These are phyloP conservation scores for Eupithecia centaureata DNA, from an alignment of 2,888 invertebrate species.

Conservation along the genomic window DNA sequence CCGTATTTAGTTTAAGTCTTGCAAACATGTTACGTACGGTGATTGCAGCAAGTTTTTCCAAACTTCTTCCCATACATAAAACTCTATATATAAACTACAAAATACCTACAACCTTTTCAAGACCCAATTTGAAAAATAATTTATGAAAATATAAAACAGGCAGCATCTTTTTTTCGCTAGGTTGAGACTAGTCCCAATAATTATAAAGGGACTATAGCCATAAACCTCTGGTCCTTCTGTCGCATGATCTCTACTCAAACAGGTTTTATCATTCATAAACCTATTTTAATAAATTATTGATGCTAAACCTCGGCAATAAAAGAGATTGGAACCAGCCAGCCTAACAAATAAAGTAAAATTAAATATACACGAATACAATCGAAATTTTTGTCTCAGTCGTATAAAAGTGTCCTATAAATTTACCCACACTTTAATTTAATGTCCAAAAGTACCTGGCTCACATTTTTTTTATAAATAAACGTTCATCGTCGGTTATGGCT, in stretches of 20 bases:
- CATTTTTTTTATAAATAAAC: slow-evolving; percentile 79
- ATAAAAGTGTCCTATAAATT: slow-evolving; percentile 85
- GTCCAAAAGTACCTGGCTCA: slow-evolving; percentile 82
- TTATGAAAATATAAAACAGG: slow-evolving; percentile 39
- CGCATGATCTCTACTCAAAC: slow-evolving; percentile 59
- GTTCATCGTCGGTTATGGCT: slow-evolving; percentile 78
- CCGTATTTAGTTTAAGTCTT: background rate
- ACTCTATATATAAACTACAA: background rate
- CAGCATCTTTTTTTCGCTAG: slow-evolving; percentile 44
- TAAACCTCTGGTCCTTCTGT: slow-evolving; percentile 56
- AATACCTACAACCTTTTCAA: background rate
- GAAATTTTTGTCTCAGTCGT: slow-evolving; percentile 83
- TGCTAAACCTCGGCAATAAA: slow-evolving; percentile 78
- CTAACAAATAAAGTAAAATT: slow-evolving; percentile 84
- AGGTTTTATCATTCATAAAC: slow-evolving; percentile 80
- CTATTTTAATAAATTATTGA: slow-evolving; percentile 80
- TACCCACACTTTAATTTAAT: slow-evolving; percentile 84
- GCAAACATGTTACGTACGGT: no score
- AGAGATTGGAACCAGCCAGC: slow-evolving; percentile 74
- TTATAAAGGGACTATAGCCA: slow-evolving; percentile 54
- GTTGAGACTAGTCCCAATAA: slow-evolving; percentile 47
- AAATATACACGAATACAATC: slow-evolving; percentile 83
- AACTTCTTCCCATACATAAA: background rate
- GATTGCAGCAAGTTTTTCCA: background rate
- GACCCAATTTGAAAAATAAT: slow-evolving; percentile 39